These are phyloP conservation scores for Neocloeon triangulifer DNA, from an alignment of 1,140 invertebrate species.

Conservation along the genomic window DNA sequence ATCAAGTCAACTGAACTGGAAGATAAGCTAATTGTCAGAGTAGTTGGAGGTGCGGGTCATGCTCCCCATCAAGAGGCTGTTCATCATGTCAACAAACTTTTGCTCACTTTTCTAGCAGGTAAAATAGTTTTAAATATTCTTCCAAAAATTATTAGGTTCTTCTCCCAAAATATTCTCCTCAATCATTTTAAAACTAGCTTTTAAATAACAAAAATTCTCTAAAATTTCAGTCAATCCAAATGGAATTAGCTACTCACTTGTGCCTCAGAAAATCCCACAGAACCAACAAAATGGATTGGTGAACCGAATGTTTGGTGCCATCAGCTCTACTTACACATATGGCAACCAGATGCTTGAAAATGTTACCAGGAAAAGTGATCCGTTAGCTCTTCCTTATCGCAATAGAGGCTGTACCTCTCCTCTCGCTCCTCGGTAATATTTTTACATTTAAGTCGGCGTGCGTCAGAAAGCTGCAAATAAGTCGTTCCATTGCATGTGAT, in stretches of 20 bases:
- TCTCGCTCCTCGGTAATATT: no score
- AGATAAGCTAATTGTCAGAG: slow-evolving; percentile 35
- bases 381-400: no score
- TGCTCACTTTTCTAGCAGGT: slow-evolving; percentile 40
- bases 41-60: slow-evolving; percentile 41
- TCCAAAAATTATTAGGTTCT: background rate
- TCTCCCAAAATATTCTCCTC: no score
- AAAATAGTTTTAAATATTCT: slow-evolving; percentile 8
- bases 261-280: slow-evolving; percentile 11
- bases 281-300: slow-evolving; percentile 19
- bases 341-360: slow-evolving; percentile 30
- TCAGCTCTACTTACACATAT: slow-evolving; percentile 30
- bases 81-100: slow-evolving; percentile 35
- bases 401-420: no score
- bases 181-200: no score
- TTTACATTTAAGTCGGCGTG: no score
- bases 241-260: no score
- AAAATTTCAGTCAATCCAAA: no score
- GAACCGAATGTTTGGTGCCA: slow-evolving; percentile 26
- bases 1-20: slow-evolving; percentile 39
- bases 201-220: no score
- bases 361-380: slow-evolving; percentile 29
- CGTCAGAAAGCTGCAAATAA: no score
- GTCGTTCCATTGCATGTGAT: no score
- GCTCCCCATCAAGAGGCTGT: slow-evolving; percentile 56